A percentile compares a stretch with the other conserved stretches of the same genome.
These are phyloP conservation scores for Euthynnus affinis DNA, from an alignment of 2,797 vertebrate species.

Conservation along the genomic window DNA sequence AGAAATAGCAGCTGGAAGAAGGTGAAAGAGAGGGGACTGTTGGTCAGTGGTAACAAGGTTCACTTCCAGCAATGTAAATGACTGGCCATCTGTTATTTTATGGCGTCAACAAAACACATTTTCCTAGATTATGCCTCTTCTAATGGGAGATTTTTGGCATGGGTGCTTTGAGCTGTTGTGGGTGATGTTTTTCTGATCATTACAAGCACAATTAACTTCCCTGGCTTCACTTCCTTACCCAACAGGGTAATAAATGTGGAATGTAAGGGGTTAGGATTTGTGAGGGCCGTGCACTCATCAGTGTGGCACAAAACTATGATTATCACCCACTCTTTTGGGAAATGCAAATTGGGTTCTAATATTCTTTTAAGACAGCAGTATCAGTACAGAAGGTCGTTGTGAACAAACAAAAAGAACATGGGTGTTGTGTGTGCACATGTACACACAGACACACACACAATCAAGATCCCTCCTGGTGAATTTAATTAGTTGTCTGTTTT, in stretches of 20 bases:
- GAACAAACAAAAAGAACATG: not conserved
- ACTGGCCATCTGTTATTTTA: conserved; percentile 49
- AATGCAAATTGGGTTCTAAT: conserved; percentile 49
- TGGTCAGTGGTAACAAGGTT: conserved; percentile 29
- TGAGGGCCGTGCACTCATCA: conserved; percentile 45
- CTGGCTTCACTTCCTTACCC: conserved; percentile 21
- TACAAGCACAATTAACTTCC: conserved; percentile 52
- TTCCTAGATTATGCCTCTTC: conserved; percentile 13
- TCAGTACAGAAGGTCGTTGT: conserved; percentile 24
- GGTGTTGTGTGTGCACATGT: not conserved
- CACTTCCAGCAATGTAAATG: conserved; percentile 25
- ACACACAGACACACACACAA: not conserved
- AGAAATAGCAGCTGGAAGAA: conserved; percentile 6
- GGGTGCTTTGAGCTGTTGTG: conserved; percentile 20
- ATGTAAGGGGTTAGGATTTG: conserved; percentile 25
- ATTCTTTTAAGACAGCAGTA: conserved; percentile 38
- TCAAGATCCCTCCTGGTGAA: conserved; percentile 21
- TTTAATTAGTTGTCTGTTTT: conserved; percentile 61
- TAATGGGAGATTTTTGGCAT: conserved; percentile 35
- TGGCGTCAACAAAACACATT: conserved; percentile 29
- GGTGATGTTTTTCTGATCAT: conserved; percentile 43
- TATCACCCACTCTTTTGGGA: conserved; percentile 41
- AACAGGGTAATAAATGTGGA: conserved; percentile 17
- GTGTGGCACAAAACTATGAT: conserved; percentile 44
- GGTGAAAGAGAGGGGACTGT: not conserved